These are phyloP conservation scores for Corbicula japonica DNA, from an alignment of 2,888 invertebrate species.

Conservation along the genomic window DNA sequence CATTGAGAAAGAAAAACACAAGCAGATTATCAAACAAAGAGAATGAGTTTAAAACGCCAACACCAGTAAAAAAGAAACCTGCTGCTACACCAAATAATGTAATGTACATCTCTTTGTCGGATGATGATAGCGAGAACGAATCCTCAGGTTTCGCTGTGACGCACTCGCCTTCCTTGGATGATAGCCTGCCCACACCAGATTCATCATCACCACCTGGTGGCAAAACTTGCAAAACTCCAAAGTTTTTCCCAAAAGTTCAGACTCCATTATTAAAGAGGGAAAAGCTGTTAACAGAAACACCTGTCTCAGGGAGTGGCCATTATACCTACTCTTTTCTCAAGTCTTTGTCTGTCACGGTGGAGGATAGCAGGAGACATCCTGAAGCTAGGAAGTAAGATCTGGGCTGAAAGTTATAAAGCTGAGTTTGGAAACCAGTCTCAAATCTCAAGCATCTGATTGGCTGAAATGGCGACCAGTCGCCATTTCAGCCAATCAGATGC, in stretches of 20 bases:
- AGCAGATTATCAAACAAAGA: slow-evolving; percentile 1
- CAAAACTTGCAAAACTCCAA: no score
- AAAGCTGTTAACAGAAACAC: no score
- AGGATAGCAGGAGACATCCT: slow-evolving; percentile 68
- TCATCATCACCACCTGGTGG: no score
- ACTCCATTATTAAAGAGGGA: no score
- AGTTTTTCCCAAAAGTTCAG: no score
- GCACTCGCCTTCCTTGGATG: slow-evolving; percentile 7
- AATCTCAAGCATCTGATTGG: no score
- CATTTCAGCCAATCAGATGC: no score
- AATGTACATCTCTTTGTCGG: slow-evolving; percentile 33
- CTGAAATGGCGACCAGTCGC: no score
- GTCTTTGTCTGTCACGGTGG: slow-evolving; percentile 68
- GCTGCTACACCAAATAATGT: not conserved
- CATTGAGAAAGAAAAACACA: slow-evolving; percentile 26
- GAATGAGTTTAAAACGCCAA: slow-evolving; percentile 46
- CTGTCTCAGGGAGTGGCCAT: no score
- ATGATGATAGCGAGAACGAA: slow-evolving; percentile 19
- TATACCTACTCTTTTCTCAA: slow-evolving; percentile 77
- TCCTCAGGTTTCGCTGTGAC: slow-evolving; percentile 10
- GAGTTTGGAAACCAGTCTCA: no score
- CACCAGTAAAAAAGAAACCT: slow-evolving; percentile 16
- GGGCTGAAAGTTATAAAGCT: no score
- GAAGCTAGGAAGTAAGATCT: slow-evolving; percentile 72
- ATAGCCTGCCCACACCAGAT: no score